Base-by-base conservation (phyloP, 2,888 invertebrate species). In the Chouioia cunea region DNA sequence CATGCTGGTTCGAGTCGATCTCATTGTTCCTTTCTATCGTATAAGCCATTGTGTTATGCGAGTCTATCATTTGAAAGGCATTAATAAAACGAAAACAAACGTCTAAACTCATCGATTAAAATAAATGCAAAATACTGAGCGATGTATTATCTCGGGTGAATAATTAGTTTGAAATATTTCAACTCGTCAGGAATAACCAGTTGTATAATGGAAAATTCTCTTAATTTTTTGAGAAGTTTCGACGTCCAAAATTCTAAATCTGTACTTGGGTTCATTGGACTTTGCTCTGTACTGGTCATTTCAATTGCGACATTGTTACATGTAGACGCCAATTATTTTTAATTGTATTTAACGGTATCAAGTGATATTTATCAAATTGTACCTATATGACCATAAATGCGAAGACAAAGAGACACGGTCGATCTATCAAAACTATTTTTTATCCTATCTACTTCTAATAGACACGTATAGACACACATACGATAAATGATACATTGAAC, bases 11-110 rank as follows among this genome's bases (percentile, higher is more conserved):
- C 0, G 95, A 94, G 0, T 93, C 91, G 18, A 94, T 85, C 15
- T 89, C 88, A 62, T 92, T 92, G 65, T 87, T 86, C 27, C 87
- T 86, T 52, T 90, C 90, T 71, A 96, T 92, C 16, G 90, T 90
- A 83, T 91, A 93, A 10, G 93, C 92, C 90, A 93, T 93, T 63
- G 95, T 93, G 82, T 96, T 92, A 85, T 96, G 96, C 63, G 94
- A 93, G 75, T 96, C 96, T 96, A 80, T 63, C 15, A 6, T 27
- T 27, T 27, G 27, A 18, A 62, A 20, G 12, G 48, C 14, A 4
- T 44, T 15, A 15, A 47, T 16, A 12, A 60, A 48, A 36, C 4
- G 10, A 27, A 46, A n/a, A n/a, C n/a, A n/a, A n/a, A n/a, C n/a
- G 18, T 12, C n/a, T n/a, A n/a, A n/a, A 47, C 22, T 59, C 14